Conservation (phyloP, 2,113 vertebrate species). For the Rhabdornis inornatus region DNA sequence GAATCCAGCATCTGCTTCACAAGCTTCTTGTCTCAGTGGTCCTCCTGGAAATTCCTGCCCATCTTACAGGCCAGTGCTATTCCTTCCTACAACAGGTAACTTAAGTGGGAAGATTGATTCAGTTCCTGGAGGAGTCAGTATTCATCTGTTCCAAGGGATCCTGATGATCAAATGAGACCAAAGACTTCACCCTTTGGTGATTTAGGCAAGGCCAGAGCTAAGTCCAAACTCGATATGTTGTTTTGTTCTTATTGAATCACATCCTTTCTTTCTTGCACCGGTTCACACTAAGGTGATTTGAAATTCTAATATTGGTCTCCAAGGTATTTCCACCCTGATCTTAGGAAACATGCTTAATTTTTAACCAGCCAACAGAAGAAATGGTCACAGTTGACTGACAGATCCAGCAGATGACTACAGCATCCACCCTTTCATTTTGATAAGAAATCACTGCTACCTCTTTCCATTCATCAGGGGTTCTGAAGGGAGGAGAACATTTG, state of each 20-base stretch:
- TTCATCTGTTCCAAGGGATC: background rate
- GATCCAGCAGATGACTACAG: background rate
- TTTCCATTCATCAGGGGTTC: background rate
- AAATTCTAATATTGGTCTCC: background rate
- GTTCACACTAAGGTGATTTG: background rate
- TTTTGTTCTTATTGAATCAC: background rate
- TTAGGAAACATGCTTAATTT: background rate
- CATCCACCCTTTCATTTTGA: background rate
- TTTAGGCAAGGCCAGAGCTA: background rate
- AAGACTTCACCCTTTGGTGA: background rate
- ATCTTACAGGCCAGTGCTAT: background rate
- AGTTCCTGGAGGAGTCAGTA: background rate
- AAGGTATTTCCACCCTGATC: background rate
- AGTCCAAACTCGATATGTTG: background rate
- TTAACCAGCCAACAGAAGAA: background rate
- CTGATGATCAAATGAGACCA: background rate
- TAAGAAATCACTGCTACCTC: no score
- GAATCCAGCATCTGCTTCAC: background rate
- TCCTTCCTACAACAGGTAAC: background rate
- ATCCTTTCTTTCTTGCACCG: background rate
- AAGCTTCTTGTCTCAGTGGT: background rate
- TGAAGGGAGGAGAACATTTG: background rate
- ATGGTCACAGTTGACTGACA: background rate
- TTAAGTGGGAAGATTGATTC: background rate
- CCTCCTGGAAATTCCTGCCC: background rate